Base-by-base conservation (phyloP, 2,113 vertebrate genomes). In the Pedetes capensis region DNA sequence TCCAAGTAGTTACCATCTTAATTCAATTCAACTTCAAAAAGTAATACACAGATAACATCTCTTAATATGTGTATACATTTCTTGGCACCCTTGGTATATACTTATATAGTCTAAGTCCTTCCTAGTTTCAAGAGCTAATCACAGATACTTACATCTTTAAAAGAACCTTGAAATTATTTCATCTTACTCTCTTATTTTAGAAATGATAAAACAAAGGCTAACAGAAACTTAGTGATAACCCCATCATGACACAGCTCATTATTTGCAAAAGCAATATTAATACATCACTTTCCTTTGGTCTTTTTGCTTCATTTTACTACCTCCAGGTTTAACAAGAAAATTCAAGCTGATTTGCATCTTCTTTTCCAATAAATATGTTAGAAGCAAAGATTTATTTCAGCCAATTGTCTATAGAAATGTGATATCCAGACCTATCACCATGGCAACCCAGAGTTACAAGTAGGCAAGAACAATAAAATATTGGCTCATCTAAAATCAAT, bases 391-490 rank as follows among this genome's bases (percentile, higher is more conserved):
- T 94, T 92, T 93, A 66, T 97, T 93, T 92, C 85, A 96, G n/a
- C 72, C 84, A 94, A 88, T 82, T 97, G 66, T 96, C 61, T 94
- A 94, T 78, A 85, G 81, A 96, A 95, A 96, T 95, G 81, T 91
- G 95, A 92, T 90, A 94, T 72, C n/a, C 88, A 39, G 34, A 78
- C 34, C 37, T 68, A 78, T 95, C 72, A 91, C 95, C 76, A 94
- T 94, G 88, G 95, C 95, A 97, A 95, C 90, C 12, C 64, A 89
- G 89, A 95, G 80, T 96, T 96, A 94, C 51, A 95, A 88, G 85
- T 74, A 95, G 59, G 74, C 8, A 75, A 95, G 76, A 89, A 94
- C 75, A 93, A 92, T 93, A 96, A 93, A 93, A 95, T 96, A 97
- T 88, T 95, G 87, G 82, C 90, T 95, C 69, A 82, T 96, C 81